A percentile compares a stretch with the other conserved stretches of the same genome.
These are phyloP conservation scores for Ips nitidus DNA, from an alignment of 1,140 invertebrate species.

Conservation along the genomic window DNA sequence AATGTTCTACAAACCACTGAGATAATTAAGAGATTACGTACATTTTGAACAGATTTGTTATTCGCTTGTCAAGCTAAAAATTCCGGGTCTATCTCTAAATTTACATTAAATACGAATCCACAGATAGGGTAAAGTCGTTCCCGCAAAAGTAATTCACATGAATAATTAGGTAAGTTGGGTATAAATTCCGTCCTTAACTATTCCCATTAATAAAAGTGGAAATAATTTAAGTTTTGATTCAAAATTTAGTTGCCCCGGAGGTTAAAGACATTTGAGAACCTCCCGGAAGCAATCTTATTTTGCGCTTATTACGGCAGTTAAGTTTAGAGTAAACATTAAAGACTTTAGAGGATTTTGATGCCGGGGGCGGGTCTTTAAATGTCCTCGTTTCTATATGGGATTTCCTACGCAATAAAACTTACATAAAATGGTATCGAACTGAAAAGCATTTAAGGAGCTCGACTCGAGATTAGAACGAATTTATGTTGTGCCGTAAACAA, in stretches of 20 bases:
- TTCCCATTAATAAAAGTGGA: constrained; percentile 9
- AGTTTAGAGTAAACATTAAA: constrained; percentile 12
- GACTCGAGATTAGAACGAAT: neutral
- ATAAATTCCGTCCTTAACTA: constrained; percentile 8
- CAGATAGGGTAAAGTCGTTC: neutral
- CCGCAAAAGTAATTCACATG: constrained; percentile 10
- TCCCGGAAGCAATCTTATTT: constrained; percentile 19
- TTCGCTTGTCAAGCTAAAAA: neutral
- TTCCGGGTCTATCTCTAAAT: neutral
- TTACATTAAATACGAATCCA: neutral
- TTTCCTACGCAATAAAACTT: constrained; percentile 9
- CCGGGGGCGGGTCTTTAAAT: neutral
- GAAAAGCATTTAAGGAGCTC: neutral
- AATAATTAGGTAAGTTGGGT: constrained; percentile 9
- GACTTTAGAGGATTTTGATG: constrained; percentile 18
- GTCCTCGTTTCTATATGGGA: constrained; percentile 9
- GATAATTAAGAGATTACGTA: no score
- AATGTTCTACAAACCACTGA: no score
- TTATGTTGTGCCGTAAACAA: neutral
- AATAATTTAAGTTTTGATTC: constrained; percentile 1
- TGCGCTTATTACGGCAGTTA: constrained; percentile 19
- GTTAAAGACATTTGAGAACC: neutral
- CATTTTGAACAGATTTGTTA: neutral
- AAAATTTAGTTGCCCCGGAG: constrained; percentile 7
- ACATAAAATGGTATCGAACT: constrained; percentile 8